These are phyloP conservation scores for Desoria tigrina DNA, from an alignment of 2,888 invertebrate species.

Conservation along the genomic window DNA sequence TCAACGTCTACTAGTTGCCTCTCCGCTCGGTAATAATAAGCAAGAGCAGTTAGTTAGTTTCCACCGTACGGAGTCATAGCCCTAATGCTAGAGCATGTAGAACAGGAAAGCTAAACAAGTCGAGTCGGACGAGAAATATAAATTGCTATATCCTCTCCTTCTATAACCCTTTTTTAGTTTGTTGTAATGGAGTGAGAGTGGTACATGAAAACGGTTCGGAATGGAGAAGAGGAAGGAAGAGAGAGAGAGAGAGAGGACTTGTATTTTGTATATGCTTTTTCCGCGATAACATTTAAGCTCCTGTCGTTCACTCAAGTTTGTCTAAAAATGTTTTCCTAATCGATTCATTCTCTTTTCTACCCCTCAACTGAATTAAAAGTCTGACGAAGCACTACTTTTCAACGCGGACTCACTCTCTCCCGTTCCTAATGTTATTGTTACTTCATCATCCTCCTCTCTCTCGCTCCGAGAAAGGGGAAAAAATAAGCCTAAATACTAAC, in stretches of 20 bases:
- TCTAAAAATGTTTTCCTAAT: slow-evolving; percentile 51
- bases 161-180: too few species aligned
- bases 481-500: slow-evolving; percentile 21
- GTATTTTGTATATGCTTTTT: not conserved
- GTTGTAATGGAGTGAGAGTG: too few species aligned
- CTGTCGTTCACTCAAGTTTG: slow-evolving; percentile 47
- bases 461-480: not conserved
- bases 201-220: too few species aligned
- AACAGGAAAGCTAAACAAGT: too few species aligned
- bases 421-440: slow-evolving; percentile 43
- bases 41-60: not conserved
- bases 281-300: slow-evolving; percentile 48
- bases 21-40: not conserved
- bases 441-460: slow-evolving; percentile 21
- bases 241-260: not conserved
- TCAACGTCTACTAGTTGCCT: too few species aligned
- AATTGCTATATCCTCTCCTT: too few species aligned
- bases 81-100: too few species aligned
- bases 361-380: slow-evolving; percentile 28
- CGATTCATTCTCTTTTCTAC: slow-evolving; percentile 39
- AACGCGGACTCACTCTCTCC: not conserved
- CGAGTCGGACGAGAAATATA: too few species aligned
- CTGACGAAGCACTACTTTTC: slow-evolving; percentile 21
- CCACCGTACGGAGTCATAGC: too few species aligned
- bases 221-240: slow-evolving; percentile 10